Evolutionary conservation across 2,797 vertebrate species (phyloP).

Genomic region (Esox lucius): DNA sequence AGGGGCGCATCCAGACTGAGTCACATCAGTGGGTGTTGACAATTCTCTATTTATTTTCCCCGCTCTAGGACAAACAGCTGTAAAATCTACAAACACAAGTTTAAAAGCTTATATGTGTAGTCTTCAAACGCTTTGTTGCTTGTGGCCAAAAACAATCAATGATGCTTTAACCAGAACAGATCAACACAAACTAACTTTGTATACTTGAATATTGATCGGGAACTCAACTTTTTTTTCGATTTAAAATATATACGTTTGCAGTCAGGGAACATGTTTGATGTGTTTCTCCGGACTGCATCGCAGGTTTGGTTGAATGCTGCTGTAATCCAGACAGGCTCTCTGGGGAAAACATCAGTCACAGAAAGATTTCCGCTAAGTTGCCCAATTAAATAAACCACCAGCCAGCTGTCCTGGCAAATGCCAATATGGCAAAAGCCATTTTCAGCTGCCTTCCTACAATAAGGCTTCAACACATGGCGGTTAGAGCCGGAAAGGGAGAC

Average conservation of each 20-base stretch:
- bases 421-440: not conserved
- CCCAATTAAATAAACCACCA: not conserved
- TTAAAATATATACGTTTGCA: not conserved
- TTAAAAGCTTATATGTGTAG: not conserved
- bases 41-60: too few species aligned
- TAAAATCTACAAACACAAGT: not conserved
- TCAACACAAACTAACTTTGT: not conserved
- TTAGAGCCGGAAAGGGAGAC: not conserved
- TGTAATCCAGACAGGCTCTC: not conserved
- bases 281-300: not conserved
- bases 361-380: not conserved
- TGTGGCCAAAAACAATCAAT: not conserved
- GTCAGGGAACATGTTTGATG: not conserved
- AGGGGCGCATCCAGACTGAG: too few species aligned
- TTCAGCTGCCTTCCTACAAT: slow-evolving; percentile 3
- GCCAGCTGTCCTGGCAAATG: not conserved
- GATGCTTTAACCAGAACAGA: not conserved
- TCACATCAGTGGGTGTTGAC: too few species aligned
- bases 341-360: not conserved
- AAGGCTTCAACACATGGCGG: slow-evolving; percentile 8
- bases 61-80: not conserved
- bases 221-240: too few species aligned
- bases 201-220: too few species aligned
- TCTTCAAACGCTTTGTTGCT: not conserved
- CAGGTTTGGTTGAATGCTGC: not conserved